A percentile compares a stretch with the other conserved stretches of the same genome.
Conservation (phyloP, 2,888 invertebrate species). For the Eustalomyia histrio region DNA sequence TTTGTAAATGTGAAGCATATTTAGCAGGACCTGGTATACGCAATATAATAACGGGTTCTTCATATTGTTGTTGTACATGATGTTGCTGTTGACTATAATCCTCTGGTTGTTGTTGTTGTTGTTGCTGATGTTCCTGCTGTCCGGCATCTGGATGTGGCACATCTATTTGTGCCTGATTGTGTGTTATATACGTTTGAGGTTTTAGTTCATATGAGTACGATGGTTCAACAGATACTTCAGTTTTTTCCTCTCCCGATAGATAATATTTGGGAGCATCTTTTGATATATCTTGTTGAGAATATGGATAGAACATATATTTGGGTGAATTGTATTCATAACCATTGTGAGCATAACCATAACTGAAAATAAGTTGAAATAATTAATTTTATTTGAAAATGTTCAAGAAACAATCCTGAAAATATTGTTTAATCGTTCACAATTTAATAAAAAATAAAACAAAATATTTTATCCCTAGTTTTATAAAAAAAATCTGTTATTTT, state of each 20-base stretch:
- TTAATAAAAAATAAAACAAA: too few species aligned
- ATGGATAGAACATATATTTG: slow-evolving; percentile 85
- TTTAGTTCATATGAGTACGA: slow-evolving; percentile 81
- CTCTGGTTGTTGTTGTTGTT: slow-evolving; percentile 58
- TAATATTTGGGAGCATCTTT: slow-evolving; percentile 69
- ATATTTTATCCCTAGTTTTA: too few species aligned
- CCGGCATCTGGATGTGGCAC: slow-evolving; percentile 44
- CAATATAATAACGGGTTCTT: slow-evolving; percentile 78
- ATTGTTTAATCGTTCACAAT: too few species aligned
- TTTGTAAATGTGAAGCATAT: slow-evolving; percentile 78
- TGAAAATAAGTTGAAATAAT: slow-evolving; percentile 56
- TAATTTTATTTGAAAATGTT: slow-evolving; percentile 67
- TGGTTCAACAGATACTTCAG: slow-evolving; percentile 82
- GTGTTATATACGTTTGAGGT: slow-evolving; percentile 71
- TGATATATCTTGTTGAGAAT: slow-evolving; percentile 84
- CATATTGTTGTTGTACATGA: slow-evolving; percentile 66
- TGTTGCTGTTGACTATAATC: background rate
- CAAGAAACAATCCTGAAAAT: too few species aligned
- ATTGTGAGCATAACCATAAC: slow-evolving; percentile 77
- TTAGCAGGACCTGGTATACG: slow-evolving; percentile 79
- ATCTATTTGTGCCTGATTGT: slow-evolving; percentile 58
- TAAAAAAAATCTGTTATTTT: too few species aligned
- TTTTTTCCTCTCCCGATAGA: slow-evolving; percentile 67
- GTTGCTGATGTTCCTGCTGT: too few species aligned
- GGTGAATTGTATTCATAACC: slow-evolving; percentile 79